Conservation (phyloP, 2,888 invertebrate genomes). For the Apantesis nais region DNA sequence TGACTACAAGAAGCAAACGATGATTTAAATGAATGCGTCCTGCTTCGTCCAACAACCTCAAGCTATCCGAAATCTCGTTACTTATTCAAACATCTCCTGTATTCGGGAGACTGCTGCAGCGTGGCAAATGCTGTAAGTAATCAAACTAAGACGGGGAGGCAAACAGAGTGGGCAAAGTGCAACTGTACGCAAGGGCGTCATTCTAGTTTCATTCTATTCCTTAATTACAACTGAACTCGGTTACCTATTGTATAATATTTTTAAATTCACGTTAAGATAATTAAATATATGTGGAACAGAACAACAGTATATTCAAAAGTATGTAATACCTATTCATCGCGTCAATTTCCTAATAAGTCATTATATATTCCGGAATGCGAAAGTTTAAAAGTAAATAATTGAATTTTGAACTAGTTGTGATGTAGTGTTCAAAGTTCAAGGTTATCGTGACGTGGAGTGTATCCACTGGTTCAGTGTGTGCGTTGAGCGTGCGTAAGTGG, state of each 20-base stretch:
- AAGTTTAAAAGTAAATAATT: neutral
- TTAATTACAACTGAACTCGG: neutral
- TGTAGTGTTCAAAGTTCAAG: neutral
- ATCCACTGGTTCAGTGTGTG: neutral
- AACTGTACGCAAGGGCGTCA: too few species aligned
- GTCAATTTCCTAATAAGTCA: neutral
- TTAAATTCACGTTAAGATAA: neutral
- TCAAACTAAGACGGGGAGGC: neutral
- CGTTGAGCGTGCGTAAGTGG: neutral
- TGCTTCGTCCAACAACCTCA: neutral
- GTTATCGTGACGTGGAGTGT: neutral
- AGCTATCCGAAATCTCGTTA: neutral
- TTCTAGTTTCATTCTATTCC: neutral
- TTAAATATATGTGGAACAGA: neutral
- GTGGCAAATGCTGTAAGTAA: neutral
- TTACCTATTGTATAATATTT: neutral
- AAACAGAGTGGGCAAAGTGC: too few species aligned
- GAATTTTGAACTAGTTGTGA: neutral
- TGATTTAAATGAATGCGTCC: neutral
- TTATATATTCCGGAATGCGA: too few species aligned
- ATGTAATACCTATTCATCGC: neutral
- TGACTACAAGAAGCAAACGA: neutral
- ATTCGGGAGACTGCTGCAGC: neutral
- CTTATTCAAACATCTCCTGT: neutral
- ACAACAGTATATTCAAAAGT: neutral